Percentiles rank a stretch among this genome's conserved stretches.
phyloP scores from a whole-genome alignment of 2,113 vertebrate species.

The Clarias gariepinus region DNA sequence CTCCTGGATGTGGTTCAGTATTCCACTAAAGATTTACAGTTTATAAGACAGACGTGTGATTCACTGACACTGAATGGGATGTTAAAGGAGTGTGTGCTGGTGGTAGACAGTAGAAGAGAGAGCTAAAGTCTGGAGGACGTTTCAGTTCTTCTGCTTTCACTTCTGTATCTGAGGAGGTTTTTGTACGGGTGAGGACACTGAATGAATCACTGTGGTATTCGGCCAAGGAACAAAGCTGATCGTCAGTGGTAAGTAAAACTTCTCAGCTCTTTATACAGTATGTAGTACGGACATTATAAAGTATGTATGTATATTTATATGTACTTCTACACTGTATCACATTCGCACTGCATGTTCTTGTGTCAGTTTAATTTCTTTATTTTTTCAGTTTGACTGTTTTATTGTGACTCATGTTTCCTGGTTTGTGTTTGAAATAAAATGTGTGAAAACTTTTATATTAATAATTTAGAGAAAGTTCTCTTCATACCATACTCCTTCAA shows the following conservation, averaged over 20 bases:
- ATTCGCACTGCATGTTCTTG: neutral
- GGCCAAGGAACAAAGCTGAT: constrained; percentile 67
- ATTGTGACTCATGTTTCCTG: neutral
- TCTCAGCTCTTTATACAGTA: neutral
- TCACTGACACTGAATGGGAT: too few relatives aligned
- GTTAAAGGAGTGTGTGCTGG: constrained; percentile 9
- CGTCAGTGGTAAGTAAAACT: constrained; percentile 61
- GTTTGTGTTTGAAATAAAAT: neutral
- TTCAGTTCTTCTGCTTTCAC: constrained; percentile 55
- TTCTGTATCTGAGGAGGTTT: constrained; percentile 57
- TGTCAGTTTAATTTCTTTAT: neutral
- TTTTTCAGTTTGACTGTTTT: too few relatives aligned
- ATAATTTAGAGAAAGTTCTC: too few relatives aligned
- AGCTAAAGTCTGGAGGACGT: constrained; percentile 27
- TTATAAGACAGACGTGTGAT: too few relatives aligned
- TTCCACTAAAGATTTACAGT: too few relatives aligned
- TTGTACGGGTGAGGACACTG: constrained; percentile 63
- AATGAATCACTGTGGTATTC: constrained; percentile 72
- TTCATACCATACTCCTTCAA: too few relatives aligned
- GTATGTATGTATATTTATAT: too few relatives aligned
- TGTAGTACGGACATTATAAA: too few relatives aligned
- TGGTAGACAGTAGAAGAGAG: constrained; percentile 37
- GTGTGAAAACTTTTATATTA: too few relatives aligned
- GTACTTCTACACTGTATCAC: too few relatives aligned
- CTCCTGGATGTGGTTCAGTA: too few relatives aligned